Percentiles rank a stretch among this genome's conserved stretches.
Evolutionary conservation across 2,888 invertebrate species (phyloP).

Genomic region (Drosophila buzzatii): DNA sequence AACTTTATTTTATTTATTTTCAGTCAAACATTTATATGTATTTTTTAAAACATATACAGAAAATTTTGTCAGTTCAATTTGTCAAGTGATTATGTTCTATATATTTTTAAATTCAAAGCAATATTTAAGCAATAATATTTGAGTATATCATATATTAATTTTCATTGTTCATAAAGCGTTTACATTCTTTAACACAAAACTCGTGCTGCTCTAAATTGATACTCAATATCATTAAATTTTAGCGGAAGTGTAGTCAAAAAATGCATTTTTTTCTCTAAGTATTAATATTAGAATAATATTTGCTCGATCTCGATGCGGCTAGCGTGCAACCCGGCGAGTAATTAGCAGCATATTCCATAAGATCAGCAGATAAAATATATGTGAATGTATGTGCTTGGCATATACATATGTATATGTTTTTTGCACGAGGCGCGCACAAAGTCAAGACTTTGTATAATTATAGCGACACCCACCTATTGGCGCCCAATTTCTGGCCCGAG

Average conservation of each 20-base stretch:
- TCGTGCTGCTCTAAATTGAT: background rate
- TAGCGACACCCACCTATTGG: constrained; percentile 82
- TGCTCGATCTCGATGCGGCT: constrained; percentile 4
- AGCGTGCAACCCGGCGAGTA: constrained; percentile 12
- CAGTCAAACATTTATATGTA: too few relatives aligned
- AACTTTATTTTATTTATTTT: too few relatives aligned
- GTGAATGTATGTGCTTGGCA: constrained; percentile 8
- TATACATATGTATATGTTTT: constrained; percentile 50
- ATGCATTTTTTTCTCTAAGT: background rate
- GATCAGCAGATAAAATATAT: constrained; percentile 8
- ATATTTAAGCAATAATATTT: too few relatives aligned
- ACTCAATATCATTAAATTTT: background rate
- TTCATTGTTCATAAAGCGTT: too few relatives aligned
- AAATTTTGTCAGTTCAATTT: too few relatives aligned
- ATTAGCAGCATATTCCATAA: constrained; percentile 35
- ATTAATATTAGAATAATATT: background rate
- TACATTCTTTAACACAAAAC: background rate
- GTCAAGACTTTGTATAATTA: constrained; percentile 77
- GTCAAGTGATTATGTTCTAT: too few relatives aligned
- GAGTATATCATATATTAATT: background rate
- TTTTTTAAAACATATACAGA: too few relatives aligned
- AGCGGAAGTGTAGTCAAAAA: background rate
- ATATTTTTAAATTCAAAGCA: too few relatives aligned
- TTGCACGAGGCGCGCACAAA: constrained; percentile 82
- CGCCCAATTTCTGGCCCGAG: constrained; percentile 71